Evolutionary conservation across 2,888 invertebrate genomes (phyloP), one percentile per base, ranked within the genome.

Genomic region (Sicus ferrugineus): DNA sequence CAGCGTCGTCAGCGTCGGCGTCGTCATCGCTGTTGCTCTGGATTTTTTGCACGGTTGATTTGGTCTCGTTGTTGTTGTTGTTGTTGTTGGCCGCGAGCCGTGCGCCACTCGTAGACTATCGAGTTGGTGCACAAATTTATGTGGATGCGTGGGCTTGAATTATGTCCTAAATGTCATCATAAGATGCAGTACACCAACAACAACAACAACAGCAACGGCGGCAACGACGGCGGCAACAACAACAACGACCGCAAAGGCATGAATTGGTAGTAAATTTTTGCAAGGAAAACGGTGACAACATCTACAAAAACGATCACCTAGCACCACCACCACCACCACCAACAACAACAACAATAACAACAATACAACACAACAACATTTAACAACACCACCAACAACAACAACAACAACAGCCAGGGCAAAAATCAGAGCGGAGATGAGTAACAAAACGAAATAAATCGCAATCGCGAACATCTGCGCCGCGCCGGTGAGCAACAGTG

Each of bases 141-240:
- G 67, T 59, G 28, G 59, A 67, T 83, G 83, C 83, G 83, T 83
- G 83, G 83, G 83, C 80, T 83, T 83, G 83, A 83, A 83, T 83
- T 83, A 84, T 83, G 83, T 83, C 83, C 81, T 78, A 84, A 83
- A 83, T 83, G 83, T 83, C 83, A 84, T 83, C 83, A 83, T 83
- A 84, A 83, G 83, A 84, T 83, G 82, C 83, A 83, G 83, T 83
- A 81, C 83, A 82, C 23, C 65, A 52, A 28, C 83, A 83, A 83
- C 82, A 81, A 83, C 81, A 81, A 59, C 54, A 54, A 54, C 28
- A 30, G 16, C 19, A 48, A 30, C 28, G 50, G 19, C 48, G n/a
- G 14, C 64, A 26, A 46, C 26, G 50, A 26, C 48, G n/a, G 26
- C 6, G 16, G 31, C 30, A 64, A 64, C 30, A 50, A 26, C 48